Evolutionary conservation across 2,113 vertebrate genomes (phyloP), one percentile per base, ranked within the genome.

Genomic region (Laterallus jamaicensis): DNA sequence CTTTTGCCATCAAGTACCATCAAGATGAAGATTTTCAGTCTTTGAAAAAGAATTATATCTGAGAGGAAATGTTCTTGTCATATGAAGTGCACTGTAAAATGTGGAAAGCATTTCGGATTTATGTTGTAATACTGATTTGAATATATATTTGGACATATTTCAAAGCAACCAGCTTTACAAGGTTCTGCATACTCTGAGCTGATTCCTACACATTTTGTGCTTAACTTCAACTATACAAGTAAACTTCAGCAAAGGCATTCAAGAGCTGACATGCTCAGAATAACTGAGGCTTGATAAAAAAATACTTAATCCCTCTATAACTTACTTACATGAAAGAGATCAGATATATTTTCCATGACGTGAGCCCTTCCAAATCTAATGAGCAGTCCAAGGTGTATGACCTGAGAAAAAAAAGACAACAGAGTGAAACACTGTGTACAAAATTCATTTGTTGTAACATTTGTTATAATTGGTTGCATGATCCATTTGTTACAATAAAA

Each of bases 61-160:
- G 71, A 92, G 35, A 83, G 79, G 49, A 96, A 95, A 79, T 32
- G n/a, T 59, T 93, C 75, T 60, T 86, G 92, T 93, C 69, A 54
- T n/a, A 40, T 67, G 62, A 92, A 78, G 35, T 63, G 59, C 54
- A 19, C 69, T 79, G 76, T 64, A 78, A 95, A 80, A 81, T 20
- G 56, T 50, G 55, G 58, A 58, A 78, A 90, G 54, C 83, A 82
- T 96, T 95, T 86, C 37, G 90, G 58, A 96, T 96, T 90, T 75
- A 75, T 54, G 28, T 54, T 75, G 66, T 75, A 93, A 84, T 54
- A 52, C 25, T 54, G 35, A 92, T 89, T 73, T 89, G 58, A 96
- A 40, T 95, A 90, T n/a, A 64, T 84, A 28, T 56, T 86, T 90
- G 77, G 88, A 82, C 54, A 55, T 39, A 84, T 92, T 86, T 94